Evolutionary conservation across 2,888 invertebrate species (phyloP).

Genomic region (Ichneumoninae sp.): DNA sequence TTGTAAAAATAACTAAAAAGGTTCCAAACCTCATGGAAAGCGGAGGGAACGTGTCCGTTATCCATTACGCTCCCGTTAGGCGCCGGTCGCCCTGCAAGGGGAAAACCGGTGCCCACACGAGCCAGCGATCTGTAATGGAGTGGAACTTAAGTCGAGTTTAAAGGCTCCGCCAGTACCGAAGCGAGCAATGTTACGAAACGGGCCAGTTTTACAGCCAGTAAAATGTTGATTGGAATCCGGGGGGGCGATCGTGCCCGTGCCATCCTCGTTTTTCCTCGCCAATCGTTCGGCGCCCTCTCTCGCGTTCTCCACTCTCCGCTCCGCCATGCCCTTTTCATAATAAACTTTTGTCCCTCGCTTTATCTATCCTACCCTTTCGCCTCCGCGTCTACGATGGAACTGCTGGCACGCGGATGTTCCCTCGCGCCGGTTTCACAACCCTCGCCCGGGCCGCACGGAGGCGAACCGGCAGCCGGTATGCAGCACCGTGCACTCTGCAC

Average conservation of each 20-base stretch:
- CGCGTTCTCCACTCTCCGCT: not conserved
- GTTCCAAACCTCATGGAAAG: not conserved
- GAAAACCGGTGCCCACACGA: not conserved
- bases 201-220: constrained; percentile 80
- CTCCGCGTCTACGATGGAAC: constrained; percentile 23
- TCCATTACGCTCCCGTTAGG: no score
- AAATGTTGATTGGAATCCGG: constrained; percentile 81
- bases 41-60: not conserved
- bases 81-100: not conserved
- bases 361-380: constrained; percentile 9
- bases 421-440: constrained; percentile 38
- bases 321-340: constrained; percentile 47
- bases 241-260: constrained; percentile 70
- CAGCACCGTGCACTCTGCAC: constrained; percentile 30
- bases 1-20: no score
- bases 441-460: constrained; percentile 1
- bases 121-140: constrained; percentile 71
- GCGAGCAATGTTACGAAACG: constrained; percentile 78
- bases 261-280: constrained; percentile 55
- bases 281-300: constrained; percentile 19
- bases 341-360: constrained; percentile 59
- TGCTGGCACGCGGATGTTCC: constrained; percentile 49
- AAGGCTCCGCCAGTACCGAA: constrained; percentile 72
- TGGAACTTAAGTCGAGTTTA: constrained; percentile 76
- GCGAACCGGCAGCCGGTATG: constrained; percentile 3